Evolutionary conservation across 2,113 vertebrate species (phyloP).

Genomic region (Cololabis saira): DNA sequence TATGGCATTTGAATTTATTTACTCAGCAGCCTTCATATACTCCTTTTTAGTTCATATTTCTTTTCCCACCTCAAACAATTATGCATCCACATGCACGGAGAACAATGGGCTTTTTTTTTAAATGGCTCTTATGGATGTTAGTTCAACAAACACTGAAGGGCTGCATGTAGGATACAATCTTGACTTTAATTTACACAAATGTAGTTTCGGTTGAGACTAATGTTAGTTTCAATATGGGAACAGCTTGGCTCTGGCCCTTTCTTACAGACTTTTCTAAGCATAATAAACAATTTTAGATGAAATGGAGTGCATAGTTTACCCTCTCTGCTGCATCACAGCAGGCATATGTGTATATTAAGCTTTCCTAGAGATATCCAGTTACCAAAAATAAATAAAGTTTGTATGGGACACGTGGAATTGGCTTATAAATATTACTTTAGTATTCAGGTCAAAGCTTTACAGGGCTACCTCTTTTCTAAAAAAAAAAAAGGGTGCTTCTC

Average conservation of each 20-base stretch:
- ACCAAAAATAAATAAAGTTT: neutral
- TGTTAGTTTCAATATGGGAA: slow-evolving; percentile 5
- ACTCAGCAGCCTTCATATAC: slow-evolving; percentile 58
- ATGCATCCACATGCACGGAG: slow-evolving; percentile 19
- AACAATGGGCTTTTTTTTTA: slow-evolving; percentile 21
- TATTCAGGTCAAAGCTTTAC: too few relatives aligned
- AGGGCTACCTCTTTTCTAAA: neutral
- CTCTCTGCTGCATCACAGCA: neutral
- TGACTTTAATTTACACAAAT: slow-evolving; percentile 42
- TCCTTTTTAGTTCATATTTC: slow-evolving; percentile 50
- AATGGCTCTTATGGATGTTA: slow-evolving; percentile 32
- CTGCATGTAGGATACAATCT: slow-evolving; percentile 38
- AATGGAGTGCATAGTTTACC: slow-evolving; percentile 3
- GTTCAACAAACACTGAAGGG: slow-evolving; percentile 61
- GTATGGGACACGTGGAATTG: neutral
- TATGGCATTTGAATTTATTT: slow-evolving; percentile 67
- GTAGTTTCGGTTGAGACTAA: slow-evolving; percentile 30
- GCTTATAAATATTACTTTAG: neutral
- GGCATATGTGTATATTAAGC: neutral
- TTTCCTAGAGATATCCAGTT: neutral
- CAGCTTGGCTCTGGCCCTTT: slow-evolving; percentile 33
- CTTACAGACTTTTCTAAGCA: slow-evolving; percentile 8
- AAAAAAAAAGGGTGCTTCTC: neutral
- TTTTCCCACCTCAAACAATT: slow-evolving; percentile 53
- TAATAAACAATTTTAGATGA: slow-evolving; percentile 40